Conservation (phyloP, 2,888 invertebrate species). For the Eupithecia pulchellata region DNA sequence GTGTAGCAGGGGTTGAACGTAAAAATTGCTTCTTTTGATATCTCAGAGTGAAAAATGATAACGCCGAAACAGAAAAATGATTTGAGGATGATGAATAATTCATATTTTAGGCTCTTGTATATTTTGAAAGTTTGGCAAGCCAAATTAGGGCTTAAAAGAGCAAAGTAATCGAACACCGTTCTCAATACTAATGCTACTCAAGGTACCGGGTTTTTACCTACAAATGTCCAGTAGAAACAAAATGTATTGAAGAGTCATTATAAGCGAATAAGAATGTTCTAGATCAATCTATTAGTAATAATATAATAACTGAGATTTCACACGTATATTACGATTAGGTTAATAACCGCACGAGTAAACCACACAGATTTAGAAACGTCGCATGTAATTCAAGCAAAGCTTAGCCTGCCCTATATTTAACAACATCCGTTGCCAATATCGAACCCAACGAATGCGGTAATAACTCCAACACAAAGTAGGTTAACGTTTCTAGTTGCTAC, state of each 20-base stretch:
- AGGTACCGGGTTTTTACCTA: conserved; percentile 69
- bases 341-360: conserved; percentile 69
- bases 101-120: background rate
- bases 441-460: conserved; percentile 33
- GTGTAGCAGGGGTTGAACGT: background rate
- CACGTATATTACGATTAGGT: conserved; percentile 35
- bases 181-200: conserved; percentile 68
- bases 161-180: conserved; percentile 63
- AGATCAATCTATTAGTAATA: conserved; percentile 51
- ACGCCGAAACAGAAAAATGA: background rate
- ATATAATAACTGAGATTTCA: conserved; percentile 46
- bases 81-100: background rate
- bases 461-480: conserved; percentile 33
- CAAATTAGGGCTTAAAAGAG: background rate
- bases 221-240: conserved; percentile 58
- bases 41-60: background rate
- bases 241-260: conserved; percentile 58
- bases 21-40: background rate
- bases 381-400: conserved; percentile 36
- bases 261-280: conserved; percentile 50
- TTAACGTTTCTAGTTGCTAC: conserved; percentile 46
- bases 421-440: conserved; percentile 39
- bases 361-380: conserved; percentile 30
- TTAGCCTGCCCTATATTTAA: conserved; percentile 30
- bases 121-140: background rate